Evolutionary conservation across 2,113 vertebrate species (phyloP), one percentile per base, ranked within the genome.

Genomic region (Guaruba guarouba): DNA sequence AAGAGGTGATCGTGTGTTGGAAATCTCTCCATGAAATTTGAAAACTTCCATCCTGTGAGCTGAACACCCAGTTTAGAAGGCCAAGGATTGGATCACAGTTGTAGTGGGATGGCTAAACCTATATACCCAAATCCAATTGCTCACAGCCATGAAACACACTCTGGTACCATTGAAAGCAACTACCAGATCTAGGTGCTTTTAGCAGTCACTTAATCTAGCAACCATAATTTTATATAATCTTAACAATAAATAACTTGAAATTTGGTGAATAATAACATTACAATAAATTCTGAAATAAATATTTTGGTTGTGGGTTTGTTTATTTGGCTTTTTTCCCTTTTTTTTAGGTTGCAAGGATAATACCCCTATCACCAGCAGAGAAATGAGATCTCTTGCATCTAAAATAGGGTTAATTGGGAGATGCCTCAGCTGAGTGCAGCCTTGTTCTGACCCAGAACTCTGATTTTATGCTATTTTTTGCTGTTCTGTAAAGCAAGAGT

Each of bases 1-100:
- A 37, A 37, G 28, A n/a, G 35, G 51, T 23, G 11, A 54, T 17
- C 19, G 4, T 0, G 0, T 33, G 24, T 54, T 62, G 44, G 67
- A 43, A 87, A 67, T 80, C 37, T 39, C 49, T 93, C 3, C 4
- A 31, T 14, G 63, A 77, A n/a, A 5, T 71, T 78, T 48, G 20
- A 81, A 66, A 86, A 44, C 28, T 27, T 57, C 39, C 15, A 14
- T 18, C 29, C 35, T 27, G 19, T 63, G 64, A 68, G n/a, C 10
- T 82, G 39, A 48, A 14, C 11, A 31, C 12, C 24, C 44, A 19
- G 43, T 68, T 86, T 48, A 66, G 62, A 4, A 0, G 7, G 35
- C 33, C 52, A 55, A 83, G 23, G 46, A 17, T 2, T 83, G 59
- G 69, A 48, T 49, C 8, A 3, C 43, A 37, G 31, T 17, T 86